Percentiles rank a stretch among this genome's conserved stretches.
Evolutionary conservation across 2,888 invertebrate species (phyloP).

Genomic region (Melanargia galathea): DNA sequence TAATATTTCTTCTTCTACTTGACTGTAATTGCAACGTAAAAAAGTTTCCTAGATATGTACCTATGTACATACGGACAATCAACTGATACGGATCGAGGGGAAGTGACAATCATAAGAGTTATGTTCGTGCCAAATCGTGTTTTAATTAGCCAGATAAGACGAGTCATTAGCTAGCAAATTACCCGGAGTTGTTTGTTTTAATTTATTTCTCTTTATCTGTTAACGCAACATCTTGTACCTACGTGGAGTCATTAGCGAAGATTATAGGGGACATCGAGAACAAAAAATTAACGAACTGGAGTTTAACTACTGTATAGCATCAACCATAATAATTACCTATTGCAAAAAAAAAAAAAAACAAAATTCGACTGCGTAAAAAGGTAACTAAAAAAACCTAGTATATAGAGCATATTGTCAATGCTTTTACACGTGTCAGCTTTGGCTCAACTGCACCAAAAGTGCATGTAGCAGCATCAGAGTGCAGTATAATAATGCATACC

Average conservation of each 20-base stretch:
- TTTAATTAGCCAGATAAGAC: constrained; percentile 78
- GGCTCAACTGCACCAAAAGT: too few species aligned
- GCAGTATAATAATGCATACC: too few species aligned
- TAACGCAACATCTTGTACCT: constrained; percentile 70
- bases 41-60: constrained; percentile 51
- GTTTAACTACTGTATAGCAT: too few species aligned
- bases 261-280: background rate
- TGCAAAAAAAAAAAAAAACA: too few species aligned
- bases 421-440: too few species aligned
- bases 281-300: background rate
- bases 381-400: too few species aligned
- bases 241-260: constrained; percentile 52
- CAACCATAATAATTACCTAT: too few species aligned
- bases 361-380: too few species aligned
- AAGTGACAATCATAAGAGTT: constrained; percentile 63
- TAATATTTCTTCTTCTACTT: constrained; percentile 45
- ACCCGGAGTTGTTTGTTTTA: constrained; percentile 70
- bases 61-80: constrained; percentile 54
- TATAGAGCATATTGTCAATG: too few species aligned
- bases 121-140: constrained; percentile 74
- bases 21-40: constrained; percentile 52
- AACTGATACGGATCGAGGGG: constrained; percentile 63
- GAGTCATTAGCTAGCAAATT: constrained; percentile 76
- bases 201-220: constrained; percentile 72
- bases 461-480: too few species aligned